Percentiles rank a stretch among this genome's conserved stretches.
phyloP scores from a whole-genome alignment of 2,888 invertebrate genomes.

The Acheta domesticus region DNA sequence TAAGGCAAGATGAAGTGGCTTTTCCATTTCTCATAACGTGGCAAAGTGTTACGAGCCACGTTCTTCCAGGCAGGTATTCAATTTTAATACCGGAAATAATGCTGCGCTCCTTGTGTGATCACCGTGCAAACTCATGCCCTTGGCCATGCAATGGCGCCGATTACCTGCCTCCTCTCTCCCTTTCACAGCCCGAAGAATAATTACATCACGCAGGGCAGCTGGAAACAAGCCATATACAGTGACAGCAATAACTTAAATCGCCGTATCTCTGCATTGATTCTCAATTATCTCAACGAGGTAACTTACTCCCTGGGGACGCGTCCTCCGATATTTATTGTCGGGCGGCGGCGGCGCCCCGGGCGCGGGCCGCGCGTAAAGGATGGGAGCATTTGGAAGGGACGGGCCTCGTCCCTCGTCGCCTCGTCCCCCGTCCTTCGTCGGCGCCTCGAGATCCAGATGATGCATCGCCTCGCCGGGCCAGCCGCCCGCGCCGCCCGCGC shows the following conservation, averaged over 20 bases:
- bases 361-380: neutral
- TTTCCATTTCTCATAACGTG: too few relatives aligned
- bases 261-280: slow-evolving; percentile 7
- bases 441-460: neutral
- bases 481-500: neutral
- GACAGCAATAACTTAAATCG: slow-evolving; percentile 6
- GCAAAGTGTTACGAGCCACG: too few relatives aligned
- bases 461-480: neutral
- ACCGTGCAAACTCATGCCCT: too few relatives aligned
- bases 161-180: neutral
- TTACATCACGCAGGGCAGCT: neutral
- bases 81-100: too few relatives aligned
- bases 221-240: neutral
- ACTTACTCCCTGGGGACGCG: neutral
- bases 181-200: neutral
- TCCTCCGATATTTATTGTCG: neutral
- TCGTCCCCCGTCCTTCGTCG: too few relatives aligned
- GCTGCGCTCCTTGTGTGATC: too few relatives aligned
- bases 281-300: slow-evolving; percentile 1
- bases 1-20: too few relatives aligned
- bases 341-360: neutral
- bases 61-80: too few relatives aligned
- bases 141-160: too few relatives aligned
- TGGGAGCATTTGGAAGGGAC: neutral
- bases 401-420: neutral